Base-by-base conservation (phyloP, 2,113 vertebrate genomes). In the Crotalus horridus region DNA sequence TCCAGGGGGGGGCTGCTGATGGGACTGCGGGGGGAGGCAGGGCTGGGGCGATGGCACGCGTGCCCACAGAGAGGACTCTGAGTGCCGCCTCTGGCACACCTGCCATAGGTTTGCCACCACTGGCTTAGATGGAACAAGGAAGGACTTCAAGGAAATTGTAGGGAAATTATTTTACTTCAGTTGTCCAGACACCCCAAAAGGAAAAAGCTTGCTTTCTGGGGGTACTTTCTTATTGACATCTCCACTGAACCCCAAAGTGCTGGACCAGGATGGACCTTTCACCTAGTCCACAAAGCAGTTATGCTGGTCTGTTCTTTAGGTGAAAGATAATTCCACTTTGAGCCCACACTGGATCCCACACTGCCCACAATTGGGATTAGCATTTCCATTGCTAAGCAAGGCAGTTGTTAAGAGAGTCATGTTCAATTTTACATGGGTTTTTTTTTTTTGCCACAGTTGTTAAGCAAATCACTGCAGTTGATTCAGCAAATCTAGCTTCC, bases 101-200 rank as follows among this genome's bases (percentile, higher is more conserved):
- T 46, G 46, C 46, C 46, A 46, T 46, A 46, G 46, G 46, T 46
- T 46, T 4, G 4, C 46, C 46, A 46, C 46, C 46, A 46, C 46
- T 46, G 33, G 15, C 33, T 81, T 81, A 94, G 46, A 48, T 21
- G 23, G 85, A 12, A 23, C 12, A 94, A 94, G 93, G 87, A 92
- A 93, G 48, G 17, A 26, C 43, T 29, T n/a, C 29, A 39, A 21
- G 17, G 33, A 54, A 39, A 24, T 46, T 55, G 20, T 21, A 33
- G 21, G 55, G 88, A 89, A 89, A 15, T 17, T 13, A 26, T 26
- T 21, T 43, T 2, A 26, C 39, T 15, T 15, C 11, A 26, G 12
- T 51, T 51, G 48, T 48, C 11, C 46, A 51, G 23, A 51, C 24
- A 51, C 46, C 46, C 85, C 46, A 51, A 51, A 48, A 51, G 13